Base-by-base conservation (phyloP, 2,113 vertebrate genomes). In the Reinhardtius hippoglossoides region DNA sequence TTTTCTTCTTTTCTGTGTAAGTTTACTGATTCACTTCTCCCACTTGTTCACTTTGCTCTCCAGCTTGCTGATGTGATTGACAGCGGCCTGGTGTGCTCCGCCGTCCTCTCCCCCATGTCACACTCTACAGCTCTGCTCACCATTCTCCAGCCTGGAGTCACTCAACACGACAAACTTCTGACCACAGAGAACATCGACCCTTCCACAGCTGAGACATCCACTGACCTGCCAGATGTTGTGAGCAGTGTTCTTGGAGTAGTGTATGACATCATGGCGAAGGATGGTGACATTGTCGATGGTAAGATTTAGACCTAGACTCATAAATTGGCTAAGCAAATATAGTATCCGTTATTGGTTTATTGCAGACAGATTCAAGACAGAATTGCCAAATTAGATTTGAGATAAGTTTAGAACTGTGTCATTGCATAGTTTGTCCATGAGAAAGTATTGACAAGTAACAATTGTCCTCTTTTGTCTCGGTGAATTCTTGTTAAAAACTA, bases 21-120 rank as follows among this genome's bases (percentile, higher is more conserved):
- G 14, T 40, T 70, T 35, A 24, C 15, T 73, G 8, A 63, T 69
- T 44, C 0, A 14, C 16, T 5, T 73, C n/a, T 48, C 10, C 9
- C 15, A 0, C 5, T 8, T 37, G 16, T 65, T 27, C 18, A 1
- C 31, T 61, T 20, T 71, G 4, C n/a, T 44, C 23, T 0, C 5
- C 74, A 99, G 98, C 88, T 97, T 81, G 96, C 94, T 74, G 95
- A 95, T 21, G 94, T 99, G 40, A 91, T 82, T 27, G 76, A 93
- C 59, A 74, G 79, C 12, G 92, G 90, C 74, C 88, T 91, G 15
- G 75, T 92, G 12, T 67, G 86, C 78, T 95, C 96, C 0, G 97
- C 96, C 14, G 79, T 99, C 58, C 80, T 99, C 23, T 96, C 95
- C 0, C 94, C 95, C 0, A 73, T 96, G 54, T 96, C 96, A 0